These are phyloP conservation scores for Palloptera scutellata DNA, from an alignment of 2,888 invertebrate species.

Conservation along the genomic window DNA sequence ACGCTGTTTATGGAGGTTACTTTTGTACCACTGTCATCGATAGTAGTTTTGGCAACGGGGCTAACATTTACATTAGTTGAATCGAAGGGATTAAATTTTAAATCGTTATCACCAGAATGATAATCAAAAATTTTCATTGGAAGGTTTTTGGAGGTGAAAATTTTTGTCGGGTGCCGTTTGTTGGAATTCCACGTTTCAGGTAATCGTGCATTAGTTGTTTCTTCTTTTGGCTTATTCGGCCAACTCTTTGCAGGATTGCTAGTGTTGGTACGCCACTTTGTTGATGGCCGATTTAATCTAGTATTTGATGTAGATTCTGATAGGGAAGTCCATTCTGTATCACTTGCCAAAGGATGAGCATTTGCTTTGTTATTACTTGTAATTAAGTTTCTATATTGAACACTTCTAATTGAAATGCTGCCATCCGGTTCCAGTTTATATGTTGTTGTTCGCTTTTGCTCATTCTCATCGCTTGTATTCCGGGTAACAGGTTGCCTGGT, in stretches of 20 bases:
- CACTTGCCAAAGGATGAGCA: not conserved
- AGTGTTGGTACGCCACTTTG: not conserved
- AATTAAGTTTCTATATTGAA: not conserved
- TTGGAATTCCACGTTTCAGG: slow-evolving; percentile 30
- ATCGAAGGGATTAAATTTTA: no score
- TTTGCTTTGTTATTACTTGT: no score
- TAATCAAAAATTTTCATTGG: no score
- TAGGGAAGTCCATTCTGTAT: not conserved
- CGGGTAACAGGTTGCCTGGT: slow-evolving; percentile 48
- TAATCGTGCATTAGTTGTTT: not conserved
- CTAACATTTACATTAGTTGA: no score
- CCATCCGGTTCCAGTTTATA: slow-evolving; percentile 46
- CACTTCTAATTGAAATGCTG: slow-evolving; percentile 33
- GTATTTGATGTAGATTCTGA: not conserved
- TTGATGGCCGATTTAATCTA: not conserved
- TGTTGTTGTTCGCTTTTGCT: slow-evolving; percentile 42
- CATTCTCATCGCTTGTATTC: slow-evolving; percentile 38
- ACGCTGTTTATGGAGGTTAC: slow-evolving; percentile 39
- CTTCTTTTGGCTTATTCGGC: no score
- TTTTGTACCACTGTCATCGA: slow-evolving; percentile 43
- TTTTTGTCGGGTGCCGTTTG: slow-evolving; percentile 1
- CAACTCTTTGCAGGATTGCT: no score
- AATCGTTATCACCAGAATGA: no score
- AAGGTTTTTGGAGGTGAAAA: not conserved
- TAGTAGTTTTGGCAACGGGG: no score